A percentile compares a stretch with the other conserved stretches of the same genome.
Conservation (phyloP, 1,140 invertebrate species). For the Chironomus tepperi region DNA sequence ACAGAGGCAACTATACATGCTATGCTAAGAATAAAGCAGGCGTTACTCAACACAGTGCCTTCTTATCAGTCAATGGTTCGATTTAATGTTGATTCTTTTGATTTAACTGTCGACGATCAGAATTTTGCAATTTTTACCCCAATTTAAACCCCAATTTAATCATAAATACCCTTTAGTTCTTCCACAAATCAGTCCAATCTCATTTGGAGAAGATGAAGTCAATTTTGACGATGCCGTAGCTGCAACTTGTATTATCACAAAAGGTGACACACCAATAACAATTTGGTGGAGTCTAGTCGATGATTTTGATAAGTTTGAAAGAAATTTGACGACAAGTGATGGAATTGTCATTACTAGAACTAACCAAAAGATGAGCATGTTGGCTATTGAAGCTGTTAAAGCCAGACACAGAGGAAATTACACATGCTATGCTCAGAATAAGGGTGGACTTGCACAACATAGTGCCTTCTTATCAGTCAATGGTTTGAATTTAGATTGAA, state of each 20-base stretch:
- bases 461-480: slow-evolving; percentile 50
- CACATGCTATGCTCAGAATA: slow-evolving; percentile 53
- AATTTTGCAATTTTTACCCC: slow-evolving; percentile 22
- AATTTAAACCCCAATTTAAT: too few species aligned
- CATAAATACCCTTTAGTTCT: slow-evolving; percentile 34
- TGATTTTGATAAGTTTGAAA: slow-evolving; percentile 35
- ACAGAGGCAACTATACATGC: slow-evolving; percentile 74
- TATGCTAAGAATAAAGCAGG: slow-evolving; percentile 65
- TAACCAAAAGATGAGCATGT: slow-evolving; percentile 59
- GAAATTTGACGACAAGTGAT: slow-evolving; percentile 37
- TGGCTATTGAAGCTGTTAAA: slow-evolving; percentile 47
- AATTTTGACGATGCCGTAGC: slow-evolving; percentile 67
- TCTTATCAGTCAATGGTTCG: neutral
- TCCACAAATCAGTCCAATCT: slow-evolving; percentile 47
- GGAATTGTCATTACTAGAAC: slow-evolving; percentile 47
- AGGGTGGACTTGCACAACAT: slow-evolving; percentile 46
- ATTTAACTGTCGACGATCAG: neutral
- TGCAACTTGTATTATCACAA: slow-evolving; percentile 60
- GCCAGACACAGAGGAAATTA: slow-evolving; percentile 50
- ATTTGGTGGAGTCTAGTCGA: slow-evolving; percentile 60
- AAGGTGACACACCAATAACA: slow-evolving; percentile 60
- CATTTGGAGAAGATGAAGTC: slow-evolving; percentile 59
- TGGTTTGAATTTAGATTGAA: slow-evolving; percentile 37
- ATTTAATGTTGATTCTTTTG: neutral
- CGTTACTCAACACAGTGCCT: slow-evolving; percentile 39